Evolutionary conservation across 2,888 invertebrate genomes (phyloP).

Genomic region (Cosmopolites sordidus): DNA sequence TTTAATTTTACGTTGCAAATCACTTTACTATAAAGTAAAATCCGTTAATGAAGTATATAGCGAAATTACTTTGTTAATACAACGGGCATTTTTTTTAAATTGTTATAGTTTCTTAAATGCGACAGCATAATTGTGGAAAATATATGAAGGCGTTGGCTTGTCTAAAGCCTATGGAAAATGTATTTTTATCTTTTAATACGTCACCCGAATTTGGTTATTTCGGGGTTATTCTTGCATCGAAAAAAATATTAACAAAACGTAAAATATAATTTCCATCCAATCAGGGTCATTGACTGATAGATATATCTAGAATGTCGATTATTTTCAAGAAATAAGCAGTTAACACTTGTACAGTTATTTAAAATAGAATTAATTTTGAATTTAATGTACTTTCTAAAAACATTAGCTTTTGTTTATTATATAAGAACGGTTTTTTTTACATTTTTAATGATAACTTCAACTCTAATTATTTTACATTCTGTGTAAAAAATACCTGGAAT

Average conservation of each 20-base stretch:
- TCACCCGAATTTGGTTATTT: constrained; percentile 10
- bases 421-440: no score
- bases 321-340: constrained; percentile 4
- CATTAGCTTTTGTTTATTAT: background rate
- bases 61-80: no score
- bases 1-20: background rate
- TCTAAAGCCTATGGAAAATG: constrained; percentile 16
- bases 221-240: constrained; percentile 1
- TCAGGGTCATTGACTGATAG: constrained; percentile 2
- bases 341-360: constrained; percentile 12
- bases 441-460: no score
- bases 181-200: constrained; percentile 19
- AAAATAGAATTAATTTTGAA: constrained; percentile 1
- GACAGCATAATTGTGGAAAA: background rate
- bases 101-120: background rate
- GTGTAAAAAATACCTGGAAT: no score
- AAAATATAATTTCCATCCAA: background rate
- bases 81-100: no score
- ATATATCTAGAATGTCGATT: background rate
- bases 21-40: no score
- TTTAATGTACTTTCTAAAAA: constrained; percentile 18
- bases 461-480: no score
- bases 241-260: background rate
- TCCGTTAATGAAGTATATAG: no score
- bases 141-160: constrained; percentile 23